Conservation (phyloP, 2,113 vertebrate genomes). For the Lethenteron reissneri region DNA sequence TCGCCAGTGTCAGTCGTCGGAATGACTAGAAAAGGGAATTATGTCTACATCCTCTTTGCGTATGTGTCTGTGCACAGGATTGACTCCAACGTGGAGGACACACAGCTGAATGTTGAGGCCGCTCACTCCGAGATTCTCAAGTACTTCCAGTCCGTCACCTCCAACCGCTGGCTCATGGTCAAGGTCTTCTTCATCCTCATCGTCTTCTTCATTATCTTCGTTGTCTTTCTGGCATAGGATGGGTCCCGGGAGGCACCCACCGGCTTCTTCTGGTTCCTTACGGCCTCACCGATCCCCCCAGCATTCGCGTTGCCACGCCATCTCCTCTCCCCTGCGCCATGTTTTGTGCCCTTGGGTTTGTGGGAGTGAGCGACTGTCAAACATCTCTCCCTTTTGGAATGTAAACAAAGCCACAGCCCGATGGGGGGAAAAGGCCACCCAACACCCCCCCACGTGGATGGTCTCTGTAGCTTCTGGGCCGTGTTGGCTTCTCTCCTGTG, state of each 20-base stretch:
- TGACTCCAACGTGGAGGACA: conserved; percentile 60
- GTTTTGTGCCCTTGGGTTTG: background rate
- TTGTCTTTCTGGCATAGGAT: conserved; percentile 63
- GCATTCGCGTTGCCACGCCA: conserved; percentile 6
- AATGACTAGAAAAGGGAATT: too few species aligned
- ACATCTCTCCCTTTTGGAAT: too few species aligned
- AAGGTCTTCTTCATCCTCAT: conserved; percentile 82
- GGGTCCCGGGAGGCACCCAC: conserved; percentile 1
- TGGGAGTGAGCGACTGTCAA: background rate
- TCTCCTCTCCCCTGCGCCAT: background rate
- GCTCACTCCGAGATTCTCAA: conserved; percentile 73
- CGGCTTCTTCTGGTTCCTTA: too few species aligned
- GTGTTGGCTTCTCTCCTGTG: too few species aligned
- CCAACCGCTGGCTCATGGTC: conserved; percentile 82
- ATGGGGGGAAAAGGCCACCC: too few species aligned
- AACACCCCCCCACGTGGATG: too few species aligned
- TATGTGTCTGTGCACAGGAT: conserved; percentile 27
- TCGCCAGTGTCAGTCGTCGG: too few species aligned
- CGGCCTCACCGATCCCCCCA: too few species aligned
- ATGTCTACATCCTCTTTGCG: background rate
- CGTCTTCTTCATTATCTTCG: conserved; percentile 72
- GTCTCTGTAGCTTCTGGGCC: too few species aligned
- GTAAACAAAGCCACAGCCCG: too few species aligned
- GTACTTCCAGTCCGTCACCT: conserved; percentile 76
- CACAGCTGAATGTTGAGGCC: conserved; percentile 57